Evolutionary conservation across 2,113 vertebrate species (phyloP).

Genomic region (Charadrius vociferus): DNA sequence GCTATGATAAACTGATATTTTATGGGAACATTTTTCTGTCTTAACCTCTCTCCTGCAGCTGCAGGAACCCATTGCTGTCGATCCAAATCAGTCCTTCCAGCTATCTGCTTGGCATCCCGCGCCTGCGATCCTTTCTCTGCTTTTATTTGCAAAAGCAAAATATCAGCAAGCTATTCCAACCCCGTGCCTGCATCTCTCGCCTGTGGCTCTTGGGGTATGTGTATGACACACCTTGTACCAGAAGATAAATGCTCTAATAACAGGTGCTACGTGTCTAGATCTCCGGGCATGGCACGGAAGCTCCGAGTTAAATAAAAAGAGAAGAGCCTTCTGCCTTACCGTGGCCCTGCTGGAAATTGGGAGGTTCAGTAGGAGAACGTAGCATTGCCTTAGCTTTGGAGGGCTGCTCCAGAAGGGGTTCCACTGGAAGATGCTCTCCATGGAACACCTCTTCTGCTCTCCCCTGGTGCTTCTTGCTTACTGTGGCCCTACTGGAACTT

Average conservation of each 20-base stretch:
- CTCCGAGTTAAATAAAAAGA: not conserved
- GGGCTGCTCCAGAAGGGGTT: not conserved
- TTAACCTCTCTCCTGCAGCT: not conserved
- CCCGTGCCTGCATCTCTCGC: accelerated
- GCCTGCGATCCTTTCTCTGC: not conserved
- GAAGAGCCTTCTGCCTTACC: not conserved
- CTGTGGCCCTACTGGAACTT: not conserved
- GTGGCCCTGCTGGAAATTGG: not conserved
- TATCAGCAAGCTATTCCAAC: not conserved
- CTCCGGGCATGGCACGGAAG: not conserved
- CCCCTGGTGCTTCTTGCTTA: not conserved
- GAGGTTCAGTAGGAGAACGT: not conserved
- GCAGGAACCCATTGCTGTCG: not conserved
- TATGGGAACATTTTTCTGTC: not conserved
- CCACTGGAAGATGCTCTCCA: not conserved
- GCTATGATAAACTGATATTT: not conserved
- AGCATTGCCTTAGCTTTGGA: not conserved
- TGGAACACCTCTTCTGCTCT: not conserved
- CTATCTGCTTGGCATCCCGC: not conserved
- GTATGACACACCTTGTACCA: not conserved
- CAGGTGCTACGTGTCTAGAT: not conserved
- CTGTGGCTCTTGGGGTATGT: not conserved
- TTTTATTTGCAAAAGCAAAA: constrained; percentile 4
- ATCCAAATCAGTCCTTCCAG: not conserved
- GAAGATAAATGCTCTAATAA: constrained; percentile 17